phyloP scores from a whole-genome alignment of 2,113 vertebrate genomes.

The Aphyosemion australe region DNA sequence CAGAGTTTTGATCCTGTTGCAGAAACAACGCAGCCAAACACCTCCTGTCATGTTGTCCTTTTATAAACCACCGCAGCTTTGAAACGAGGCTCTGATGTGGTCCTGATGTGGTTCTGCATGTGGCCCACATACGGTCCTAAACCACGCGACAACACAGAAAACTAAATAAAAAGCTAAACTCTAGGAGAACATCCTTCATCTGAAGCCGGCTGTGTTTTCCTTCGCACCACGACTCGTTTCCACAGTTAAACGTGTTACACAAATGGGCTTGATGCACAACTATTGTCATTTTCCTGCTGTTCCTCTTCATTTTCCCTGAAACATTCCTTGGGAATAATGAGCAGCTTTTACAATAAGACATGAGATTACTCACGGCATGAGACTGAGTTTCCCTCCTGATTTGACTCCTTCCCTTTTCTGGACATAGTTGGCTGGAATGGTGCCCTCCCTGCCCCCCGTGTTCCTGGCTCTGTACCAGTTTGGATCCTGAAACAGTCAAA shows the following conservation, averaged over 20 bases:
- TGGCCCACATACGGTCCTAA: conserved; percentile 28
- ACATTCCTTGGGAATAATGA: background rate
- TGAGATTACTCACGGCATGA: conserved; percentile 91
- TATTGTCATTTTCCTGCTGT: background rate
- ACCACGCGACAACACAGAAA: conserved; percentile 24
- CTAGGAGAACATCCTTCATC: conserved; percentile 21
- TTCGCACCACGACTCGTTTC: conserved; percentile 21
- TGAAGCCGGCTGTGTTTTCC: conserved; percentile 21
- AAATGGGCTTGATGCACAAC: background rate
- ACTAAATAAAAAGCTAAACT: conserved; percentile 10
- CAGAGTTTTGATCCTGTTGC: conserved; percentile 13
- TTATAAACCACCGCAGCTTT: conserved; percentile 45
- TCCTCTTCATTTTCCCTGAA: background rate
- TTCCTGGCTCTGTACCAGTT: conserved; percentile 99
- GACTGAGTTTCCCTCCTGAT: conserved; percentile 94
- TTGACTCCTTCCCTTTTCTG: conserved; percentile 98
- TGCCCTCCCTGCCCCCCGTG: conserved; percentile 91
- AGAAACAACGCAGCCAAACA: conserved; percentile 20
- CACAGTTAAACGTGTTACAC: conserved; percentile 3
- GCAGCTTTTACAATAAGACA: background rate
- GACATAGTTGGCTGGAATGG: conserved; percentile 98
- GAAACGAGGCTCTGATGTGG: conserved; percentile 40
- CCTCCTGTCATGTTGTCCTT: conserved; percentile 38
- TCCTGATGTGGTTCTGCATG: conserved; percentile 34
- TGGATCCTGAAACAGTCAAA: conserved; percentile 83